Evolutionary conservation across 2,113 vertebrate species (phyloP).

Genomic region (Chloropsis hardwickii): DNA sequence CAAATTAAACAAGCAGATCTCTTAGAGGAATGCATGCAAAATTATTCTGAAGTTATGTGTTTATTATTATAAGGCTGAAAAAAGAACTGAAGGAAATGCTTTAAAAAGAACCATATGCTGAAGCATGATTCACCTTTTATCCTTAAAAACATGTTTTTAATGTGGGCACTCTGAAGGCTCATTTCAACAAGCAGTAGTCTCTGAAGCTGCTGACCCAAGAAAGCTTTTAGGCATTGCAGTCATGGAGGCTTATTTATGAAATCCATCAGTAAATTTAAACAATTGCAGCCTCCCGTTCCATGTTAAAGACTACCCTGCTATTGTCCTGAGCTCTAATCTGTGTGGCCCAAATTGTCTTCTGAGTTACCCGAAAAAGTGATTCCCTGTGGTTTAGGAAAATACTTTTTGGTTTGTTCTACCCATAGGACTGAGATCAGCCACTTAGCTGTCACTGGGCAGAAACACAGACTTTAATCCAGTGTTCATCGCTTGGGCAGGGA

Average conservation of each 20-base stretch:
- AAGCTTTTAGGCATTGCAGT: background rate
- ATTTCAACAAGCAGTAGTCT: background rate
- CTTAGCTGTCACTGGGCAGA: background rate
- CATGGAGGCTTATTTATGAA: background rate
- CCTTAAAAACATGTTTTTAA: background rate
- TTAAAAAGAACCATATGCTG: constrained; percentile 36
- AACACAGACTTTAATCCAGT: background rate
- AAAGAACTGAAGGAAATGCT: constrained; percentile 1
- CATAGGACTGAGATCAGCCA: background rate
- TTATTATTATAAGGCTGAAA: constrained; percentile 29
- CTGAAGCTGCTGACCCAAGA: background rate
- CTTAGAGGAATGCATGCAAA: constrained; percentile 22
- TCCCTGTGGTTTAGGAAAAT: background rate
- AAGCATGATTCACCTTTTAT: constrained; percentile 30
- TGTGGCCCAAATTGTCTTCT: background rate
- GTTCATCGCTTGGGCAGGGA: rapidly evolving
- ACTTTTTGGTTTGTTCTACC: background rate
- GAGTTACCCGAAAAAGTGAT: background rate
- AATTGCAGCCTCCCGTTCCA: background rate
- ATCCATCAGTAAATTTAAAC: background rate
- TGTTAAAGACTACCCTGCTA: background rate
- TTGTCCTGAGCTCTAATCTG: background rate
- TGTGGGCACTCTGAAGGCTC: background rate
- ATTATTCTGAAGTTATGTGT: constrained; percentile 14
- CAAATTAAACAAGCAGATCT: background rate